phyloP scores from a whole-genome alignment of 2,888 invertebrate species.

The Poecilus cupreus region DNA sequence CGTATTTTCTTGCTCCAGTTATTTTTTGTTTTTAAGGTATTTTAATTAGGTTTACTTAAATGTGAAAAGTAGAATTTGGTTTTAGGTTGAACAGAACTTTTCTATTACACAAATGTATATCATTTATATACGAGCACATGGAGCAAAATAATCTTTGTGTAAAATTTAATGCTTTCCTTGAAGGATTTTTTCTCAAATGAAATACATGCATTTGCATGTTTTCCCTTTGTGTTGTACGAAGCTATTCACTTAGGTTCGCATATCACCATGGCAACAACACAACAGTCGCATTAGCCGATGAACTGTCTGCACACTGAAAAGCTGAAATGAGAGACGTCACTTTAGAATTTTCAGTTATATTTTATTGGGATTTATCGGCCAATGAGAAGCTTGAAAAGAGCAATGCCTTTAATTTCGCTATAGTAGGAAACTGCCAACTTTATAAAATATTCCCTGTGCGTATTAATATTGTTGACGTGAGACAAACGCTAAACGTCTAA shows the following conservation, averaged over 20 bases:
- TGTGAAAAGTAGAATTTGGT: too few species aligned
- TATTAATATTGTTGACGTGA: constrained; percentile 56
- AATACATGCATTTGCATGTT: constrained; percentile 6
- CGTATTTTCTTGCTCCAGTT: background rate
- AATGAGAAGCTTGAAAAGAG: constrained; percentile 51
- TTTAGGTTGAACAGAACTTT: too few species aligned
- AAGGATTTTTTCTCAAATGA: background rate
- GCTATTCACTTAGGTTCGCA: background rate
- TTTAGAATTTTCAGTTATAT: constrained; percentile 45
- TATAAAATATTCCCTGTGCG: constrained; percentile 51
- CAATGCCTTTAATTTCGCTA: constrained; percentile 46
- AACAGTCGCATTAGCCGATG: constrained; percentile 31
- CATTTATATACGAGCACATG: too few species aligned
- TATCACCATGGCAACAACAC: constrained; percentile 2
- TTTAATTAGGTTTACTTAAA: background rate
- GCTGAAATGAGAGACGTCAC: constrained; percentile 33
- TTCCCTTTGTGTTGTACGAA: background rate
- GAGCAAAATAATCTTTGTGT: too few species aligned
- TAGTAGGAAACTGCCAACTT: constrained; percentile 32
- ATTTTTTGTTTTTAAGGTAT: background rate
- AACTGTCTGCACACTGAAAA: background rate
- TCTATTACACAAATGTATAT: too few species aligned
- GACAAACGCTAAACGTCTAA: constrained; percentile 47
- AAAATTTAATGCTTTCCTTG: constrained; percentile 1
- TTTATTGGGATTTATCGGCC: constrained; percentile 51